Conservation (phyloP, 2,888 invertebrate genomes). For the Harpagoxenus sublaevis region DNA sequence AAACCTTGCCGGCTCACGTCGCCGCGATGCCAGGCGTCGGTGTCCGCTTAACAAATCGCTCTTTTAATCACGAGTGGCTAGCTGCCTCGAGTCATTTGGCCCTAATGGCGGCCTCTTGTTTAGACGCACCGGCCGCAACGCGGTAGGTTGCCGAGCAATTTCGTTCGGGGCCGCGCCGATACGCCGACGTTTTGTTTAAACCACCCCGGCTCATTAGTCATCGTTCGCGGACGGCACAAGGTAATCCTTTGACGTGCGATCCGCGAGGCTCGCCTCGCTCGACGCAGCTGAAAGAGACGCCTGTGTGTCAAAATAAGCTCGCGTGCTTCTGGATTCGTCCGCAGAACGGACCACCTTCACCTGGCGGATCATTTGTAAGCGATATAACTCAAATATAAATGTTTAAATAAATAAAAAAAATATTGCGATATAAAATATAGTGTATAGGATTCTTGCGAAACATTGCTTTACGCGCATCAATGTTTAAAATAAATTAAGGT, state of each 20-base stretch:
- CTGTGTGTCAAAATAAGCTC: conserved; percentile 40
- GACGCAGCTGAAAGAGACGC: conserved; percentile 24
- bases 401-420: background rate
- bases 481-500: background rate
- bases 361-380: conserved; percentile 32
- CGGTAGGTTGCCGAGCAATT: conserved; percentile 80
- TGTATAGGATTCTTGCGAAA: too few relatives aligned
- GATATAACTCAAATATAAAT: conserved; percentile 1
- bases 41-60: conserved; percentile 82
- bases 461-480: too few relatives aligned
- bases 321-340: conserved; percentile 38
- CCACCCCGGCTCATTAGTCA: conserved; percentile 78
- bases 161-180: conserved; percentile 65
- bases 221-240: conserved; percentile 59
- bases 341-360: conserved; percentile 9
- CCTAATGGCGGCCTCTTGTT: conserved; percentile 82
- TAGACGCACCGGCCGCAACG: conserved; percentile 75
- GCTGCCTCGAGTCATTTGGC: conserved; percentile 79
- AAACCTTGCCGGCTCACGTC: conserved; percentile 53
- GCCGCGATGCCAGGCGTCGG: conserved; percentile 51
- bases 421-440: background rate
- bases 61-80: conserved; percentile 84
- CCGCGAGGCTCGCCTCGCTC: conserved; percentile 30
- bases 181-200: conserved; percentile 78
- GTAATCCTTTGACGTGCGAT: conserved; percentile 46